Conservation (phyloP, 2,113 vertebrate genomes). For the Ammodytes marinus region DNA sequence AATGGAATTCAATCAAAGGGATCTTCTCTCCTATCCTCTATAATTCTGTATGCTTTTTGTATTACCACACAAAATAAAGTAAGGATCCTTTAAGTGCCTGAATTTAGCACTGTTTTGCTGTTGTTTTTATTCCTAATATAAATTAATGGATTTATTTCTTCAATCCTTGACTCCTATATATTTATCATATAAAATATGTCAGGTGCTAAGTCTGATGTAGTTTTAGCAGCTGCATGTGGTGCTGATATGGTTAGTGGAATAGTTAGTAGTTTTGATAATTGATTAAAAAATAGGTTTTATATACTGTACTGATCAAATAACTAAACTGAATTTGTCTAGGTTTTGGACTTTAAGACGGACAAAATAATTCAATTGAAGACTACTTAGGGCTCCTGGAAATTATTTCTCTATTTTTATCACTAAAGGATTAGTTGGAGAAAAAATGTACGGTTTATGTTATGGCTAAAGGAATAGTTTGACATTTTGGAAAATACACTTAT, state of each 20-base stretch:
- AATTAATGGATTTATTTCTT: not conserved
- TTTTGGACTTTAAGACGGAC: not conserved
- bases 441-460: not conserved
- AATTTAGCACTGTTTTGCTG: conserved; percentile 73
- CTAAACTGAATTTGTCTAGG: not conserved
- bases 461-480: not conserved
- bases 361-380: not conserved
- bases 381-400: too few species aligned
- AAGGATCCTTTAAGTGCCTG: conserved; percentile 88
- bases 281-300: not conserved
- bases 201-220: not conserved
- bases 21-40: conserved; percentile 81
- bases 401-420: not conserved
- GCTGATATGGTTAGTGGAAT: not conserved
- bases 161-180: not conserved
- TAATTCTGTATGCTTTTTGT: conserved; percentile 85
- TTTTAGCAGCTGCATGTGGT: not conserved
- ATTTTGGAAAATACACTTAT: not conserved
- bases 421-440: not conserved
- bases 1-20: conserved; percentile 81
- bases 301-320: not conserved
- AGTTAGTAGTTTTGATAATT: not conserved
- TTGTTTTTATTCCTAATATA: conserved; percentile 34
- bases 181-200: not conserved
- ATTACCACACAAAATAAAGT: conserved; percentile 86